phyloP scores from a whole-genome alignment of 2,797 vertebrate species.

The Urophycis tenuis region DNA sequence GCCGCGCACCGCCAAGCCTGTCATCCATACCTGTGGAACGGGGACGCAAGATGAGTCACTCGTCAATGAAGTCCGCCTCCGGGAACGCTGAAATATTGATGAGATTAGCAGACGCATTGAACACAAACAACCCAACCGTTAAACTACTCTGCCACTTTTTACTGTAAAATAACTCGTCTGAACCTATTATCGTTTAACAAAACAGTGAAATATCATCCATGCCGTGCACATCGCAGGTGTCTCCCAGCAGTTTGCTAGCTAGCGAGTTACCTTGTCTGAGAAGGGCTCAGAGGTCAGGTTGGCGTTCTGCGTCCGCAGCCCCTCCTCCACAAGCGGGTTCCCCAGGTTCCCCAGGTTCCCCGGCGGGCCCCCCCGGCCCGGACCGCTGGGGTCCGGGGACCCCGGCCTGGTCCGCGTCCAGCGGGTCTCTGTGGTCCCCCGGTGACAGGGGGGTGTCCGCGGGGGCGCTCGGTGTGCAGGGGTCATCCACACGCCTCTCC shows the following conservation, averaged over 20 bases:
- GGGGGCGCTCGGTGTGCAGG: slow-evolving; percentile 21
- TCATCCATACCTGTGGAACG: neutral
- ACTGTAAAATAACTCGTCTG: neutral
- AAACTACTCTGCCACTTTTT: neutral
- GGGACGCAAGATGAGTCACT: neutral
- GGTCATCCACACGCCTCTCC: slow-evolving; percentile 43
- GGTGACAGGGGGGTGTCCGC: slow-evolving; percentile 32
- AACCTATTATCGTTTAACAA: neutral
- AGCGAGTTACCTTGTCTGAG: slow-evolving; percentile 68
- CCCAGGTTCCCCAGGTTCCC: slow-evolving; percentile 65
- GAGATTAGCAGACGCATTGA: neutral
- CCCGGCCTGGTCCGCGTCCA: slow-evolving; percentile 68
- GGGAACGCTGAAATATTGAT: neutral
- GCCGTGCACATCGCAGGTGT: neutral
- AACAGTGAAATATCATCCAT: neutral
- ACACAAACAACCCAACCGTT: neutral
- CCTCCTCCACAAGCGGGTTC: slow-evolving; percentile 68
- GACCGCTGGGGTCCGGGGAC: slow-evolving; percentile 66
- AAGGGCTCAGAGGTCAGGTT: slow-evolving; percentile 77
- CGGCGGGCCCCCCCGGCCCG: slow-evolving; percentile 59
- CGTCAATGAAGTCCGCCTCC: neutral
- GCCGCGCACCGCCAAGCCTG: neutral
- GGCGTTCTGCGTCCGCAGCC: slow-evolving; percentile 69
- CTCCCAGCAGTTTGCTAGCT: neutral
- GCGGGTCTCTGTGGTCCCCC: slow-evolving; percentile 1